Conservation (phyloP, 2,797 vertebrate species). For the Enoplosus armatus region DNA sequence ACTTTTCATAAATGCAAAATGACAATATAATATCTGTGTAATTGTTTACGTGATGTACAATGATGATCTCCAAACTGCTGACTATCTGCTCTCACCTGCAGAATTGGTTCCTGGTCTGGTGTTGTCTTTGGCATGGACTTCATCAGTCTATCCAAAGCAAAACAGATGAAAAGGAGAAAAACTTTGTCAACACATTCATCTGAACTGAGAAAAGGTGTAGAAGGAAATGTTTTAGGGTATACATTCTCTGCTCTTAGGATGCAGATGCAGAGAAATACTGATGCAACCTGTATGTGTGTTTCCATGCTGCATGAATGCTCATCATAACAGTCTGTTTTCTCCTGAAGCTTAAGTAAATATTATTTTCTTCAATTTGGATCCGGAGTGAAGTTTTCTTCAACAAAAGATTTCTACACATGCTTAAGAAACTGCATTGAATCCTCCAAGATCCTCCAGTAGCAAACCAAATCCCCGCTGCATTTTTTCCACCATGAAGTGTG, state of each 20-base stretch:
- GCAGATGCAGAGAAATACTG: too few species aligned
- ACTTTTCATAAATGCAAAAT: background rate
- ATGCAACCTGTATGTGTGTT: too few species aligned
- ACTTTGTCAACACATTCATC: background rate
- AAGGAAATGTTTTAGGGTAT: too few species aligned
- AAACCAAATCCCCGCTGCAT: background rate
- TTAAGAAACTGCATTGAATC: background rate
- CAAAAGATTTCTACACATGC: too few species aligned
- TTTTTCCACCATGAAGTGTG: too few species aligned
- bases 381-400: too few species aligned
- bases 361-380: too few species aligned
- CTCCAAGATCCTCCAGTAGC: background rate
- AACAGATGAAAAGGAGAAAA: constrained; percentile 5
- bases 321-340: too few species aligned
- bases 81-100: constrained; percentile 82
- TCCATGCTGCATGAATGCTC: too few species aligned
- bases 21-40: background rate
- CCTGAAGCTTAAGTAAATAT: too few species aligned
- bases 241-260: too few species aligned
- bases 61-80: background rate
- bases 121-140: constrained; percentile 96
- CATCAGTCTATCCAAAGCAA: constrained; percentile 89
- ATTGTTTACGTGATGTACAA: background rate
- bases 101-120: constrained; percentile 91
- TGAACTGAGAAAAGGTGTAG: background rate